Base-by-base conservation (phyloP, 2,113 vertebrate species). In the Pseudopodoces humilis region DNA sequence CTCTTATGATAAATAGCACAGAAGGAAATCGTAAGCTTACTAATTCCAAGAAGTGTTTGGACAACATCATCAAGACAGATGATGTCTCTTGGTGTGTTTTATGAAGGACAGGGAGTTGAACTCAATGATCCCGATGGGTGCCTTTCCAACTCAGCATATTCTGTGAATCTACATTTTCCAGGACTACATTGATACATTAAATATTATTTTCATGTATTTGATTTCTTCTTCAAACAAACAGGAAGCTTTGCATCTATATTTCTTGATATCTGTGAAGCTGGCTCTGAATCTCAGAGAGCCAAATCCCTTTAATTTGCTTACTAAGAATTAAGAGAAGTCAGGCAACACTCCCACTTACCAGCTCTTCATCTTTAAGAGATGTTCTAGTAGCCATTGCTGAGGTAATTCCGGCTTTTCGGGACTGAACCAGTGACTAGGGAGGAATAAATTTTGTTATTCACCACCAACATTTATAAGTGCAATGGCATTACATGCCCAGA, bases 361-460 rank as follows among this genome's bases (percentile, higher is more conserved):
- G 97, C 88, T 99, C 99, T 97, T 99, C 99, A 78, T 99, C 99
- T 95, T 99, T 99, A 94, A 99, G 98, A 85, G 99, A 99, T 35
- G 99, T 99, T 49, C 99, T 98, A 37, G 99, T 99, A 92, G 99
- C 99, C 99, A 99, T 99, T 63, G 99, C 98, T 69, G 99, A 99
- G 72, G 99, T 98, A 81, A 99, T 99, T 17, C 99, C 99, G 15
- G 99, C 99, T 95, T 99, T 99, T 96, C 99, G 98, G 91, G 99
- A 99, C 97, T 99, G 99, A 86, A 99, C 99, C 96, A 99, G 98
- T 47, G 99, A 99, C 99, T 99, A 92, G 81, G 90, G 92, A 97
- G 72, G 37, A 92, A 97, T 60, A 92, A 75, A 74, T 22, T 67
- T 76, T 37, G 23, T 94, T 80, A 95, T 43, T 83, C 37, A 87